These are phyloP conservation scores for Dryococelus australis DNA, from an alignment of 2,888 invertebrate genomes.

Conservation along the genomic window DNA sequence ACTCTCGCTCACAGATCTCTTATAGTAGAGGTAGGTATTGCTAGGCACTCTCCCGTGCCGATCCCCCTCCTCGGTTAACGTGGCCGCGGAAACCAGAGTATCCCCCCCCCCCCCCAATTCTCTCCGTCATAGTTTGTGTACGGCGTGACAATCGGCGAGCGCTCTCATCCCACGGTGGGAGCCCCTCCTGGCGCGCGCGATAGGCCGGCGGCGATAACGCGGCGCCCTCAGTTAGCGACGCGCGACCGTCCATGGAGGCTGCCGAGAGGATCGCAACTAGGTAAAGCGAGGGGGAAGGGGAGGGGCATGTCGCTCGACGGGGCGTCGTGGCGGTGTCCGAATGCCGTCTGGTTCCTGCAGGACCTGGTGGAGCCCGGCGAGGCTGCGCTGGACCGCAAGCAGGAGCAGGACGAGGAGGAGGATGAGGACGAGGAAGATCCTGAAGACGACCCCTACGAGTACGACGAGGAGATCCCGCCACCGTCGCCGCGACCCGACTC, in stretches of 20 bases:
- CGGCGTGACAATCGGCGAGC: no score
- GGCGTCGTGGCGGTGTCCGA: not conserved
- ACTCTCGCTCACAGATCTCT: no score
- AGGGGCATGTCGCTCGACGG: not conserved
- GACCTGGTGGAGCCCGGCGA: slow-evolving; percentile 7
- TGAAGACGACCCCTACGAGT: slow-evolving; percentile 59
- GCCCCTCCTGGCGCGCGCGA: not conserved
- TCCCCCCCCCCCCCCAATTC: not conserved
- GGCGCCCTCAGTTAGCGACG: not conserved
- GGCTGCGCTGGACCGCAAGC: slow-evolving; percentile 34
- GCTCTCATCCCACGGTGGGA: no score
- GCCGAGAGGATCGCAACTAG: slow-evolving; percentile 7
- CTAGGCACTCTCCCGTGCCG: no score
- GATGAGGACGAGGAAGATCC: slow-evolving; percentile 34
- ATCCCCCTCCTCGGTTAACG: not conserved
- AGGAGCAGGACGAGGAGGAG: slow-evolving; percentile 38
- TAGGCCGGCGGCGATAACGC: not conserved
- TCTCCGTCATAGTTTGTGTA: no score
- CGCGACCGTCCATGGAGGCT: slow-evolving; percentile 19
- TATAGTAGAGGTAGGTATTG: no score
- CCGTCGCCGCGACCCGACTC: slow-evolving; percentile 40
- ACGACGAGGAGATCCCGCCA: slow-evolving; percentile 58
- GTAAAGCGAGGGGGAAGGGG: slow-evolving; percentile 12
- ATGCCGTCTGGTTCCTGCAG: not conserved
- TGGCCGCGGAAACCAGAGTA: slow-evolving; percentile 5